These are phyloP conservation scores for Panagrolaimus sp. DNA, from an alignment of 1,140 invertebrate genomes.

Conservation along the genomic window DNA sequence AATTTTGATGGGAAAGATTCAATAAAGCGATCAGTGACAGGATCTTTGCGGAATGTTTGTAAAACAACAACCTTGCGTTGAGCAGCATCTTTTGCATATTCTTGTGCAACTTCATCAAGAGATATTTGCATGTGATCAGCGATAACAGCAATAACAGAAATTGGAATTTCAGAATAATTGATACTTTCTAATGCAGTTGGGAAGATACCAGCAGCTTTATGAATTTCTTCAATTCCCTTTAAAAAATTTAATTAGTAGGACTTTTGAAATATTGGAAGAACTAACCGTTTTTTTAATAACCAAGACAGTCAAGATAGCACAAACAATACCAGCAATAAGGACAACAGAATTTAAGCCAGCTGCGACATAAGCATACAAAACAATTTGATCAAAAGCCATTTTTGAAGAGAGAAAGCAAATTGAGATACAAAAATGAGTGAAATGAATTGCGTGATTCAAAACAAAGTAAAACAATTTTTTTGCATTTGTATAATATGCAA, in stretches of 20 bases:
- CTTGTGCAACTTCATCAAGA: constrained; percentile 29
- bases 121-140: constrained; percentile 37
- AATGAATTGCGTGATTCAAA: too few species aligned
- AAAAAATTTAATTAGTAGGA: not conserved
- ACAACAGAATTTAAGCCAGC: not conserved
- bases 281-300: constrained; percentile 15
- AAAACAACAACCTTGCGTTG: constrained; percentile 35
- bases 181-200: constrained; percentile 23
- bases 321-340: not conserved
- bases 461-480: too few species aligned
- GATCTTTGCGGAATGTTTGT: constrained; percentile 36
- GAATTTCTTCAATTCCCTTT: constrained; percentile 21
- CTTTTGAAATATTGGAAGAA: not conserved
- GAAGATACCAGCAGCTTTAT: constrained; percentile 27
- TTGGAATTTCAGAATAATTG: constrained; percentile 33
- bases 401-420: too few species aligned
- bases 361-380: not conserved
- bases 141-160: constrained; percentile 35
- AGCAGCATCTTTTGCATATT: constrained; percentile 36
- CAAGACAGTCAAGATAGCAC: not conserved
- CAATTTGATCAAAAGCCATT: not conserved
- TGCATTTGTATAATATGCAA: too few species aligned
- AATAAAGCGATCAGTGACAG: constrained; percentile 36
- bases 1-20: constrained; percentile 36
- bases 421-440: too few species aligned